Percentiles rank a stretch among this genome's conserved stretches.
phyloP scores from a whole-genome alignment of 2,113 vertebrate genomes.

The Leptosomus discolor region DNA sequence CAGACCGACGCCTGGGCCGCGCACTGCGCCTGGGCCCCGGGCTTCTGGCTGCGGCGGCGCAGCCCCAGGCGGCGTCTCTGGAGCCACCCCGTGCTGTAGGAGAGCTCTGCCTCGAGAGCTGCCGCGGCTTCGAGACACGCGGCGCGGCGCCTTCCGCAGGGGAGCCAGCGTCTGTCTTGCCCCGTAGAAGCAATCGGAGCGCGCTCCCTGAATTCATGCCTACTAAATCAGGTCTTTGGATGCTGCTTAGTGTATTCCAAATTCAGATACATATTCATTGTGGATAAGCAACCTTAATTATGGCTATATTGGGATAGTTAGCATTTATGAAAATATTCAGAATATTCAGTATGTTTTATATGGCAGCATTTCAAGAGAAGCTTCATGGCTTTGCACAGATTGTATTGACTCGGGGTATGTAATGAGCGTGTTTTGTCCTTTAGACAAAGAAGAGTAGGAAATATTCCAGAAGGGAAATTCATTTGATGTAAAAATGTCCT shows the following conservation, averaged over 20 bases:
- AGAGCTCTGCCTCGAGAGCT: neutral
- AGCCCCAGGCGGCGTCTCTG: neutral
- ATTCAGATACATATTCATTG: conserved; percentile 63
- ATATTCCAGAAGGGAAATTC: neutral
- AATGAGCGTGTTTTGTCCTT: conserved; percentile 15
- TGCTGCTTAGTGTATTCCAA: conserved; percentile 17
- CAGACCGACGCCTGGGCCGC: neutral
- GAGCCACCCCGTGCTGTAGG: neutral
- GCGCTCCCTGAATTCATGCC: neutral
- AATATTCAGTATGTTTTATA: conserved; percentile 46
- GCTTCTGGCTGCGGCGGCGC: neutral
- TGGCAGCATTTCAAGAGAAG: conserved; percentile 50
- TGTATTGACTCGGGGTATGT: neutral
- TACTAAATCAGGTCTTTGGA: neutral
- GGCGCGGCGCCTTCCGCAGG: neutral
- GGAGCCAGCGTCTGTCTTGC: neutral
- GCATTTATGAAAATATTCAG: conserved; percentile 60
- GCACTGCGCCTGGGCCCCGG: neutral
- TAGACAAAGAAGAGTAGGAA: neutral
- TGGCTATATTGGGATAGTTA: conserved; percentile 44
- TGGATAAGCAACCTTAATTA: conserved; percentile 47
- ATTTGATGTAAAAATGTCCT: neutral
- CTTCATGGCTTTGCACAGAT: conserved; percentile 13
- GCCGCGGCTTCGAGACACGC: neutral
- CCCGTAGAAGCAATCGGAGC: neutral